Conservation (phyloP, 2,888 invertebrate genomes). For the Sphaerophoria taeniata region DNA sequence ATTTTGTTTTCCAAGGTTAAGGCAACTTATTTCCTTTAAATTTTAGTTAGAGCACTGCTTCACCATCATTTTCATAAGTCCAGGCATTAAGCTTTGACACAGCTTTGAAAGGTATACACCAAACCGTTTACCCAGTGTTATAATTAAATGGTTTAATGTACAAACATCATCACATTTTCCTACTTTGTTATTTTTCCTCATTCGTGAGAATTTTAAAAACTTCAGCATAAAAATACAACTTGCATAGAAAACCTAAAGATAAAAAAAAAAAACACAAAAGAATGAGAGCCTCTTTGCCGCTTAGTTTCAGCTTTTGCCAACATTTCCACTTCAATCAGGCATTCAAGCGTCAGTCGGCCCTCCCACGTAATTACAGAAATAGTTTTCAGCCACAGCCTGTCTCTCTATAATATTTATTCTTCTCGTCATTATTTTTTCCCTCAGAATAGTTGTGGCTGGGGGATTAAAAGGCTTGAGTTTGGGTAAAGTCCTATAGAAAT, state of each 20-base stretch:
- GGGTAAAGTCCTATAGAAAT: conserved; percentile 18
- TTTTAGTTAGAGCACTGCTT: no score
- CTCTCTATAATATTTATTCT: neutral
- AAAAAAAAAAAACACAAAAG: conserved; percentile 1
- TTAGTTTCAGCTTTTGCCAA: conserved; percentile 18
- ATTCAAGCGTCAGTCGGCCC: conserved; percentile 55
- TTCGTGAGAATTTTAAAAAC: conserved; percentile 3
- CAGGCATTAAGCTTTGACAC: no score
- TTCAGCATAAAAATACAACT: neutral
- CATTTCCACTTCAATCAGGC: conserved; percentile 59
- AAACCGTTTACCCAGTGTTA: no score
- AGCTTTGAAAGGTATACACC: no score
- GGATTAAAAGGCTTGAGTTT: conserved; percentile 14
- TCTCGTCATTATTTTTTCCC: conserved; percentile 28
- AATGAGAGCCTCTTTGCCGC: neutral
- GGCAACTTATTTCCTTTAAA: no score
- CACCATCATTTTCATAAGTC: no score
- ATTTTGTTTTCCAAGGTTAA: no score
- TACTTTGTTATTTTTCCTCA: neutral
- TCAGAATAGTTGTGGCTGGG: conserved; percentile 13
- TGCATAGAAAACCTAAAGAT: no score
- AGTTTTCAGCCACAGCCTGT: conserved; percentile 41
- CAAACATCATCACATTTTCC: no score
- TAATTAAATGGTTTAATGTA: no score
- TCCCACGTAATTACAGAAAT: conserved; percentile 62